Percentiles rank a stretch among this genome's conserved stretches.
These are phyloP conservation scores for Pseudorasbora parva DNA, from an alignment of 2,113 vertebrate genomes.

Conservation along the genomic window DNA sequence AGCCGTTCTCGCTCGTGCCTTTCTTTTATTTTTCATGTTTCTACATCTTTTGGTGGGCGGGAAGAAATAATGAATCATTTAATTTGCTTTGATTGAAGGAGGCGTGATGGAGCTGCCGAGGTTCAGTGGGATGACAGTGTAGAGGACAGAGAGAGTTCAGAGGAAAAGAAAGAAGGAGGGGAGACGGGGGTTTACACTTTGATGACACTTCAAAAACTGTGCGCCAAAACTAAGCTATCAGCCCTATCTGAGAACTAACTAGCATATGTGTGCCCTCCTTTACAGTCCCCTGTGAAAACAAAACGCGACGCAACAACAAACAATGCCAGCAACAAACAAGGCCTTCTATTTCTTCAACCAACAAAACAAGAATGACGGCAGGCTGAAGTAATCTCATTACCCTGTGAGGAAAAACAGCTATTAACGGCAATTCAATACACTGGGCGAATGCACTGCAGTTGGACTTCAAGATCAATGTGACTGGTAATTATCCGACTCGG, in stretches of 20 bases:
- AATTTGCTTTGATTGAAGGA: slow-evolving; percentile 75
- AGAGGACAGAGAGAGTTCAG: slow-evolving; percentile 51
- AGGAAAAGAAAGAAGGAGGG: slow-evolving; percentile 37
- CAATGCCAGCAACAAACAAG: slow-evolving; percentile 19
- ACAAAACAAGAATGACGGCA: slow-evolving; percentile 61
- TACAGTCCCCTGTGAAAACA: slow-evolving; percentile 59
- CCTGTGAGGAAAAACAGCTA: slow-evolving; percentile 54
- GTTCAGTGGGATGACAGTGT: slow-evolving; percentile 52
- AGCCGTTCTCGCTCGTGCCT: slow-evolving; percentile 65
- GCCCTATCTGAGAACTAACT: slow-evolving; percentile 62
- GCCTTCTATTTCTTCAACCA: slow-evolving; percentile 51
- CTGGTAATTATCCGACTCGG: not conserved
- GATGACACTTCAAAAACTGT: slow-evolving; percentile 68
- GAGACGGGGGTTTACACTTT: slow-evolving; percentile 62
- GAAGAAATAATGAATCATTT: slow-evolving; percentile 76
- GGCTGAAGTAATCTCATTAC: slow-evolving; percentile 61
- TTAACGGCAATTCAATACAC: slow-evolving; percentile 54
- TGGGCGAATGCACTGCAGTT: slow-evolving; percentile 42
- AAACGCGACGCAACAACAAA: slow-evolving; percentile 57
- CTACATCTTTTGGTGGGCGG: slow-evolving; percentile 68
- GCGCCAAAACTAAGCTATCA: slow-evolving; percentile 66
- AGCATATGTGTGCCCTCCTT: slow-evolving; percentile 52
- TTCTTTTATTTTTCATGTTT: slow-evolving; percentile 77
- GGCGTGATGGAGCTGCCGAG: slow-evolving; percentile 59
- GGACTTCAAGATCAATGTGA: slow-evolving; percentile 24